These are phyloP conservation scores for Buathra laborator DNA, from an alignment of 2,888 invertebrate genomes.

Conservation along the genomic window DNA sequence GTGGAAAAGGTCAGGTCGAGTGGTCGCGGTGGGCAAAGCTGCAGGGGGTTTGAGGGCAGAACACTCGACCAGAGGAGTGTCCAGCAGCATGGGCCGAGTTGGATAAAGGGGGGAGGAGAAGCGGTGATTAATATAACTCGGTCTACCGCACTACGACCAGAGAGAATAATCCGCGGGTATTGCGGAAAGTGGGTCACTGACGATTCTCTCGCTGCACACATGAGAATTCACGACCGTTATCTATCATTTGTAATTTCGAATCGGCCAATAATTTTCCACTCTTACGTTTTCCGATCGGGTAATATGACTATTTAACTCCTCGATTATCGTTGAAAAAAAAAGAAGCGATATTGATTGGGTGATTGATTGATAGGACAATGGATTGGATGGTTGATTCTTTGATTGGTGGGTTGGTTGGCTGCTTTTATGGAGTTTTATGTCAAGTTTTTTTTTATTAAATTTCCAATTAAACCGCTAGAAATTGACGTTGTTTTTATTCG, in stretches of 20 bases:
- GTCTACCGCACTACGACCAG: constrained; percentile 40
- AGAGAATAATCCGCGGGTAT: constrained; percentile 51
- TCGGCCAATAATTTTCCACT: background rate
- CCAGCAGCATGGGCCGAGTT: constrained; percentile 26
- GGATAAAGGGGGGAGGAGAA: constrained; percentile 24
- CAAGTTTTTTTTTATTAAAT: no score
- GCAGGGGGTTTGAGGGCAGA: constrained; percentile 28
- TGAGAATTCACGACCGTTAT: constrained; percentile 22
- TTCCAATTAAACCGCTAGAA: no score
- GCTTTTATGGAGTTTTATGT: no score
- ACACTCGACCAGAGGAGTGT: constrained; percentile 18
- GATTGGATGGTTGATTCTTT: background rate
- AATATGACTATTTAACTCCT: constrained; percentile 11
- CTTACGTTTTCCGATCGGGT: background rate
- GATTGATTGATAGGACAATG: no score
- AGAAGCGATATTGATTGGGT: background rate
- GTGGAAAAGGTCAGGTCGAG: constrained; percentile 65
- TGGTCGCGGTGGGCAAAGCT: constrained; percentile 42
- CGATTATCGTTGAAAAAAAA: background rate
- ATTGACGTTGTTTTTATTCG: no score
- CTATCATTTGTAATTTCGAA: constrained; percentile 1
- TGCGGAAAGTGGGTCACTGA: constrained; percentile 58
- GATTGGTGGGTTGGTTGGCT: background rate
- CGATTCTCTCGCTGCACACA: constrained; percentile 23
- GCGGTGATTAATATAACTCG: constrained; percentile 62